A percentile compares a stretch with the other conserved stretches of the same genome.
Evolutionary conservation across 2,797 vertebrate genomes (phyloP).

Genomic region (Tragelaphus eurycerus): DNA sequence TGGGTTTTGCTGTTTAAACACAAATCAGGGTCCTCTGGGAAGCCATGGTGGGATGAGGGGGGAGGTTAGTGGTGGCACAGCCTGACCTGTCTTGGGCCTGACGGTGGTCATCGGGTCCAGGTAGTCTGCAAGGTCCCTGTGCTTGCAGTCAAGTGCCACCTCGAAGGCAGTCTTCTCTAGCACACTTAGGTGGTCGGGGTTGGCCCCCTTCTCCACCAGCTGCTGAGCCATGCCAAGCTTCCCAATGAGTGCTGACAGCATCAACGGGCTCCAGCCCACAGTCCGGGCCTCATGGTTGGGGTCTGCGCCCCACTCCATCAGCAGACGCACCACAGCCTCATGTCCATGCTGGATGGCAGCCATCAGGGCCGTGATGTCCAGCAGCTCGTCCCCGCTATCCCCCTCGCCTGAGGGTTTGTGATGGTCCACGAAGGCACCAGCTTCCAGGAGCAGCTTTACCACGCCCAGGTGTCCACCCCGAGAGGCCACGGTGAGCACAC

Average conservation of each 20-base stretch:
- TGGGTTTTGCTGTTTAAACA: neutral
- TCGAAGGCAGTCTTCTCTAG: slow-evolving; percentile 95
- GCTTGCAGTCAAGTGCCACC: slow-evolving; percentile 91
- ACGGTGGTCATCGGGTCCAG: slow-evolving; percentile 94
- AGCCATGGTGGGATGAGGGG: rapidly evolving
- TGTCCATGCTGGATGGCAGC: slow-evolving; percentile 93
- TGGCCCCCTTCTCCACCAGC: slow-evolving; percentile 94
- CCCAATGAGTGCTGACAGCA: slow-evolving; percentile 91
- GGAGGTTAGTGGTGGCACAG: neutral
- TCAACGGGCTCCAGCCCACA: slow-evolving; percentile 94
- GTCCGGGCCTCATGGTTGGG: slow-evolving; percentile 89
- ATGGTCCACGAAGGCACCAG: slow-evolving; percentile 91
- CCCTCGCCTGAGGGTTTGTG: slow-evolving; percentile 86
- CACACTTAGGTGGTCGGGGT: slow-evolving; percentile 92
- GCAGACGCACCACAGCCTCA: slow-evolving; percentile 88
- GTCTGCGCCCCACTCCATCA: slow-evolving; percentile 96
- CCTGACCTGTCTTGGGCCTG: slow-evolving; percentile 91
- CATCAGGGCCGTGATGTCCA: slow-evolving; percentile 93
- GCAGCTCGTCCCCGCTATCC: slow-evolving; percentile 84
- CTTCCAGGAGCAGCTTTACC: slow-evolving; percentile 93
- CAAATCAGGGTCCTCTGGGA: neutral
- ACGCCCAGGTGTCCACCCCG: slow-evolving; percentile 93
- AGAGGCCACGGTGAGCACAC: slow-evolving; percentile 92
- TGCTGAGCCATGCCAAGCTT: slow-evolving; percentile 91
- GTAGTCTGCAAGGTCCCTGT: slow-evolving; percentile 92